A percentile compares a stretch with the other conserved stretches of the same genome.
These are phyloP conservation scores for Gymnothorax reevesii DNA, from an alignment of 2,797 vertebrate genomes.

Conservation along the genomic window DNA sequence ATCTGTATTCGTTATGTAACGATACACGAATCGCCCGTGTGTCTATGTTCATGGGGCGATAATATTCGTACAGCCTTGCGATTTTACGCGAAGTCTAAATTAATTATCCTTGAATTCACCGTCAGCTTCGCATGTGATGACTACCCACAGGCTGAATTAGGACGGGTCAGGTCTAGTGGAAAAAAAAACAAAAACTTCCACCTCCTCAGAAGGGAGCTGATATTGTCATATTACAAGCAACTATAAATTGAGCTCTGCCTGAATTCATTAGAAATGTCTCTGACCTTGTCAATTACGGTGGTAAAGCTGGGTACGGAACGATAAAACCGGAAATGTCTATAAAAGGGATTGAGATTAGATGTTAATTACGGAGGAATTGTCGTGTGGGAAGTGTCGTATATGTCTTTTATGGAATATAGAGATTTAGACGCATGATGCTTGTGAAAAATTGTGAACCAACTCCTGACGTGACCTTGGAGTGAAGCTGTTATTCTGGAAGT, in stretches of 20 bases:
- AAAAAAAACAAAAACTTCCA: neutral
- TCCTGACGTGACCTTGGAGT: neutral
- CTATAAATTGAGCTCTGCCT: slow-evolving; percentile 22
- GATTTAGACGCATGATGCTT: neutral
- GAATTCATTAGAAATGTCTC: slow-evolving; percentile 26
- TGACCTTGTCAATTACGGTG: slow-evolving; percentile 20
- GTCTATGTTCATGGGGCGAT: neutral
- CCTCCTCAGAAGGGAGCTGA: neutral
- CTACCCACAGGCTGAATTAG: neutral
- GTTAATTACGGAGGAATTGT: slow-evolving; percentile 1
- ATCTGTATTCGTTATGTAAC: neutral
- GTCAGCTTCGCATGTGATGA: neutral
- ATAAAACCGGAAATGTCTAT: slow-evolving; percentile 11
- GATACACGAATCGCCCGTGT: neutral
- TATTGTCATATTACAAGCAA: slow-evolving; percentile 26
- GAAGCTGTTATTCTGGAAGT: neutral
- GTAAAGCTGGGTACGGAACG: slow-evolving; percentile 6
- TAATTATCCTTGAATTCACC: neutral
- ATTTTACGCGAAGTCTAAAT: neutral
- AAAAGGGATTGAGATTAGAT: slow-evolving; percentile 3
- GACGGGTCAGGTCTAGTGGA: neutral
- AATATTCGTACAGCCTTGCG: neutral
- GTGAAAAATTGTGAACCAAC: neutral
- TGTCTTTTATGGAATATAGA: neutral
- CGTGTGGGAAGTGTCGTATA: neutral